Conservation (phyloP, 2,797 vertebrate genomes). For the Schizothorax lantsangensis region DNA sequence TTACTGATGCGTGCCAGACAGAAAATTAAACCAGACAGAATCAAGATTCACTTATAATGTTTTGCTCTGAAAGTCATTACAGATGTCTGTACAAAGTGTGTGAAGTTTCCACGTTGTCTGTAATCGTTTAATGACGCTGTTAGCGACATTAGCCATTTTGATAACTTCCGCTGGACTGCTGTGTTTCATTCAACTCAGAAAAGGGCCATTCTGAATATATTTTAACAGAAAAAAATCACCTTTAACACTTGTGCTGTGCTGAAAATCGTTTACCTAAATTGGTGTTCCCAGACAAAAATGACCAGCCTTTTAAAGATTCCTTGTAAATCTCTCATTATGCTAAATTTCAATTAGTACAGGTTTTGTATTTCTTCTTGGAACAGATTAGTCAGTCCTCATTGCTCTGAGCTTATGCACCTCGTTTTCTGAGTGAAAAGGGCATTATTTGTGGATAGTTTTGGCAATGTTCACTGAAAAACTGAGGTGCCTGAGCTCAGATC, state of each 20-base stretch:
- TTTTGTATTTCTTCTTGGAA: neutral
- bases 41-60: conserved; percentile 4
- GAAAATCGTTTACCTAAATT: neutral
- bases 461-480: neutral
- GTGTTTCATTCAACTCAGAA: neutral
- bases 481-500: neutral
- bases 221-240: neutral
- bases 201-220: neutral
- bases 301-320: neutral
- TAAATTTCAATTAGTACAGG: neutral
- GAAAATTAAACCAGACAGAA: conserved; percentile 17
- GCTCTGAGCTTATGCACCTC: neutral
- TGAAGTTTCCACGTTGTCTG: neutral
- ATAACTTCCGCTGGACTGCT: neutral
- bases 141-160: neutral
- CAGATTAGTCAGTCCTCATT: neutral
- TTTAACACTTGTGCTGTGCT: neutral
- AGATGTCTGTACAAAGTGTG: conserved; percentile 6
- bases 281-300: neutral
- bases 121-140: neutral
- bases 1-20: neutral
- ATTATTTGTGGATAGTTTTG: neutral
- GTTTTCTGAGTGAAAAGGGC: neutral
- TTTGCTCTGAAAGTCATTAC: conserved; percentile 19
- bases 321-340: neutral